Base-by-base conservation (phyloP, 2,888 invertebrate species). In the Morpho helenor region DNA sequence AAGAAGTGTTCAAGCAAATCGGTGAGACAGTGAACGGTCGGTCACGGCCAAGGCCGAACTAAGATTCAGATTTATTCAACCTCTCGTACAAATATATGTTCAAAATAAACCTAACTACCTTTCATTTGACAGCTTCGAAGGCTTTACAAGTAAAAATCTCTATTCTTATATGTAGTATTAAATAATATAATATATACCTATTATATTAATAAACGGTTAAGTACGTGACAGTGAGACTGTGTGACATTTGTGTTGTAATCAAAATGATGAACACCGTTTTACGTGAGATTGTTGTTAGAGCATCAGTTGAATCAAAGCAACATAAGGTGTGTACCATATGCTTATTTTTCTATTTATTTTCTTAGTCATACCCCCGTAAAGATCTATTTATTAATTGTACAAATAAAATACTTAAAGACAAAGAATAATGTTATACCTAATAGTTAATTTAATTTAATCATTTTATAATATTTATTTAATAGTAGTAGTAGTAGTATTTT, bases 11-110 rank as follows among this genome's bases (percentile, higher is more conserved):
- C 82, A 84, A 78, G 78, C 85, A 82, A 71, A 79, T 73, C 81
- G 72, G 64, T 68, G 66, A 69, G 77, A 76, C 84, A 86, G 87
- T 87, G 84, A 87, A 84, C 81, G 86, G 78, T 70, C 85, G 84
- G 84, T 89, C 86, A 89, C 79, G 80, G 87, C 81, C 89, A 89
- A 89, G 88, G 89, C 78, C 81, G 75, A 84, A 78, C 76, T 71
- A 62, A 68, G 67, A 71, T 71, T 80, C 71, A 63, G 69, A 73
- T 72, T 67, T 71, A 67, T 72, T 67, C 55, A 58, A 57, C 59
- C 67, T 68, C 65, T 71, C 66, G 62, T 63, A 66, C 54, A 69
- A 74, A 72, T 73, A 73, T 72, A 70, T 73, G 62, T 42, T 47
- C 8, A 23, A 41, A 47, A 54, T 48, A 71, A 72, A 74, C 72